phyloP scores from a whole-genome alignment of 2,113 vertebrate genomes.

The Plecturocebus donacophilus region DNA sequence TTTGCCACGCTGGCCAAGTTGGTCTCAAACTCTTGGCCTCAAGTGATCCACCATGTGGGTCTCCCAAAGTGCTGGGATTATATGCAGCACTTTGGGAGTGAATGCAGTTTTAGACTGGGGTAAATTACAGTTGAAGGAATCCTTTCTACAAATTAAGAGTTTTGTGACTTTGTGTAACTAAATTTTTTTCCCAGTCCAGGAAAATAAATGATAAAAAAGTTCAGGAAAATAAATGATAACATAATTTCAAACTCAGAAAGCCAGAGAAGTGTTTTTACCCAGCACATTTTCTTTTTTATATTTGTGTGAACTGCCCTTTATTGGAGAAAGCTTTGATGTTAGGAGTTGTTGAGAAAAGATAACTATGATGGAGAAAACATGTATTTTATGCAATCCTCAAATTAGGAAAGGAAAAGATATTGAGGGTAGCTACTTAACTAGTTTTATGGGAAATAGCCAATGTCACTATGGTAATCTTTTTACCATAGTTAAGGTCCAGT shows the following conservation, averaged over 20 bases:
- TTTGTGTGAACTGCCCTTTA: not conserved
- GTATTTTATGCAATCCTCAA: not conserved
- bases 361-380: not conserved
- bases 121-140: not conserved
- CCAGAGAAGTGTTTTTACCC: not conserved
- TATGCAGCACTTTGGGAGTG: no score
- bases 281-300: not conserved
- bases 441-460: not conserved
- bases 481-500: not conserved
- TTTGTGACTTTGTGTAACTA: not conserved
- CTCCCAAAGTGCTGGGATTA: no score
- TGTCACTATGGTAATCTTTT: constrained; percentile 6
- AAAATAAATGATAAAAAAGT: not conserved
- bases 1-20: no score
- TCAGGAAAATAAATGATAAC: not conserved
- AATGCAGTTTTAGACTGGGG: not conserved
- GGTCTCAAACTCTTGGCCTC: no score
- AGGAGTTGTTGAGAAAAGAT: not conserved
- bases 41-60: no score
- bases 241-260: not conserved
- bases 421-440: not conserved
- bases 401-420: not conserved
- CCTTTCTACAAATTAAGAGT: constrained; percentile 10
- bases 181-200: not conserved
- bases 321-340: not conserved